These are phyloP conservation scores for Phenganax subtilis DNA, from an alignment of 92 coral and sea anemone genomes.

Conservation along the genomic window DNA sequence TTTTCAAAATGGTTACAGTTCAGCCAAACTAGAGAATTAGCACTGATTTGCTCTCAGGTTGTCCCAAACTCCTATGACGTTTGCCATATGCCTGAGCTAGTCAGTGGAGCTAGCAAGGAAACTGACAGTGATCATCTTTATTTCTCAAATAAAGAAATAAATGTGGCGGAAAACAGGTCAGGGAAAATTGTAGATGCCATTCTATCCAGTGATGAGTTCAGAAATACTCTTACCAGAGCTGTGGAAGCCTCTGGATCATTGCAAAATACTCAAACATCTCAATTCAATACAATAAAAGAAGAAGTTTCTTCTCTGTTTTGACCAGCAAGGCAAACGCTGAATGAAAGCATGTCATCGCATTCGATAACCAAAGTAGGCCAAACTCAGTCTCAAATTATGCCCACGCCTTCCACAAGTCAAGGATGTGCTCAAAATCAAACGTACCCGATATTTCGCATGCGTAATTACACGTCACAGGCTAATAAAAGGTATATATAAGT, in stretches of 20 bases:
- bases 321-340: neutral
- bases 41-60: no score
- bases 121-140: no score
- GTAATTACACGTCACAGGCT: constrained; percentile 12
- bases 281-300: neutral
- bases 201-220: no score
- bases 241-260: neutral
- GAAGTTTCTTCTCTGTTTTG: neutral
- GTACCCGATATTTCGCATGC: constrained; percentile 18
- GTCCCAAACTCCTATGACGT: no score
- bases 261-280: neutral
- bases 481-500: neutral
- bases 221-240: no score
- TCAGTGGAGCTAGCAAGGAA: no score
- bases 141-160: no score
- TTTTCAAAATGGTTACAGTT: no score
- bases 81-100: no score
- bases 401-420: neutral
- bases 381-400: neutral
- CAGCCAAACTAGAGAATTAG: no score
- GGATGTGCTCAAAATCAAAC: neutral
- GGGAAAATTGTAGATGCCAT: no score
- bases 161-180: no score
- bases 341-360: neutral
- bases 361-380: neutral